phyloP scores from a whole-genome alignment of 1,140 invertebrate genomes.

The Pemphigus obesinymphae region DNA sequence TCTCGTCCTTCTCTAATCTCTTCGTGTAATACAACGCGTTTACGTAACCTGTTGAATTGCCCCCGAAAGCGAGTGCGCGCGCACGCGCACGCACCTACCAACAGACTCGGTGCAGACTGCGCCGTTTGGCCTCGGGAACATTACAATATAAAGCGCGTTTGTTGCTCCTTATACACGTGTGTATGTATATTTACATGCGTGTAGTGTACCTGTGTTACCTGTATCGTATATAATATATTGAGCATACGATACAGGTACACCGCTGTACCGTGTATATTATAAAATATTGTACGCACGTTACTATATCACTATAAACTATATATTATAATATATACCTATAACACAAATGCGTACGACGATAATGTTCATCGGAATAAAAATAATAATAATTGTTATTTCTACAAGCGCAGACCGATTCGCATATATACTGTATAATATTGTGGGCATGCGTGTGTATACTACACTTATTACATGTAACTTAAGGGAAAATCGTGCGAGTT shows the following conservation, averaged over 20 bases:
- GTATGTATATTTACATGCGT: neutral
- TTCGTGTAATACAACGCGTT: neutral
- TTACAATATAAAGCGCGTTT: neutral
- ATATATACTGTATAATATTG: neutral
- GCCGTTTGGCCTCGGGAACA: neutral
- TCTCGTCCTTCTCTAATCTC: neutral
- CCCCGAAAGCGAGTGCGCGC: neutral
- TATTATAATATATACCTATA: too few relatives aligned
- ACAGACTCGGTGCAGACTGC: too few relatives aligned
- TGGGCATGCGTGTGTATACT: neutral
- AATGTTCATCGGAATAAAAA: conserved; percentile 3
- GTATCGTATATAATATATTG: neutral
- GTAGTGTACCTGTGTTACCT: neutral
- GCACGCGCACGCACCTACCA: neutral
- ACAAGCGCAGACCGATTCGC: neutral
- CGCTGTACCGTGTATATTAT: neutral
- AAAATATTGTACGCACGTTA: neutral
- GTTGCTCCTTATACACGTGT: neutral
- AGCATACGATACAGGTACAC: neutral
- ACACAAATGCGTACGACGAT: neutral
- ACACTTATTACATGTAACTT: neutral
- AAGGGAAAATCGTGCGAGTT: conserved; percentile 14
- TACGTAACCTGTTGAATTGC: neutral
- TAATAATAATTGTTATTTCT: conserved; percentile 7
- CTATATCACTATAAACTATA: too few relatives aligned